phyloP scores from a whole-genome alignment of 2,797 vertebrate genomes.

The Psittacula echo region DNA sequence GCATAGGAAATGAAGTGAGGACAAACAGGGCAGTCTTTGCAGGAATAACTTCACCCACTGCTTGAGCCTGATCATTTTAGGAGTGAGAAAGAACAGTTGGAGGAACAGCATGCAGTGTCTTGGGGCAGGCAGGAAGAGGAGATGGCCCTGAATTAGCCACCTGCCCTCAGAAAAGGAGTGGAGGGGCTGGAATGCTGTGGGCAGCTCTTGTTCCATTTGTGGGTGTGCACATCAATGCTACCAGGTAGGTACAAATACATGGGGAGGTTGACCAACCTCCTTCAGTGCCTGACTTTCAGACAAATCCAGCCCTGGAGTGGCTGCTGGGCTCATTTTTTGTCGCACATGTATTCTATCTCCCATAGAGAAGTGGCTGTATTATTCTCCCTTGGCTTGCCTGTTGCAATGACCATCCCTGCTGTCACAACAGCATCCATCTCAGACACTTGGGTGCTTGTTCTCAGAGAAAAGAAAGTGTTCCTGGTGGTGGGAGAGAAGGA shows the following conservation, averaged over 20 bases:
- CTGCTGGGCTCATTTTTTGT: background rate
- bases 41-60: background rate
- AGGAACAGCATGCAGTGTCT: background rate
- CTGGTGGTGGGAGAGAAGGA: background rate
- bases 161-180: rapidly evolving
- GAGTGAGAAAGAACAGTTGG: background rate
- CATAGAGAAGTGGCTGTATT: background rate
- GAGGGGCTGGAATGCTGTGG: background rate
- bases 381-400: background rate
- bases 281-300: background rate
- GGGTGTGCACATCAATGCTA: rapidly evolving
- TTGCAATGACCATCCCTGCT: background rate
- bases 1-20: background rate
- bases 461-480: background rate
- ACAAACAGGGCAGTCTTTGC: background rate
- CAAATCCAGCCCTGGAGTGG: background rate
- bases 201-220: background rate
- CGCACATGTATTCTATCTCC: rapidly evolving
- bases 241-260: background rate
- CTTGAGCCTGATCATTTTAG: background rate
- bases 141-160: background rate
- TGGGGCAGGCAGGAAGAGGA: background rate
- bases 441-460: rapidly evolving
- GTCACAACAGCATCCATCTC: background rate
- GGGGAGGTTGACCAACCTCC: background rate